A percentile compares a stretch with the other conserved stretches of the same genome.
These are phyloP conservation scores for Diadema setosum DNA, from an alignment of 35 echinoderm and acorn worm species.

Conservation along the genomic window DNA sequence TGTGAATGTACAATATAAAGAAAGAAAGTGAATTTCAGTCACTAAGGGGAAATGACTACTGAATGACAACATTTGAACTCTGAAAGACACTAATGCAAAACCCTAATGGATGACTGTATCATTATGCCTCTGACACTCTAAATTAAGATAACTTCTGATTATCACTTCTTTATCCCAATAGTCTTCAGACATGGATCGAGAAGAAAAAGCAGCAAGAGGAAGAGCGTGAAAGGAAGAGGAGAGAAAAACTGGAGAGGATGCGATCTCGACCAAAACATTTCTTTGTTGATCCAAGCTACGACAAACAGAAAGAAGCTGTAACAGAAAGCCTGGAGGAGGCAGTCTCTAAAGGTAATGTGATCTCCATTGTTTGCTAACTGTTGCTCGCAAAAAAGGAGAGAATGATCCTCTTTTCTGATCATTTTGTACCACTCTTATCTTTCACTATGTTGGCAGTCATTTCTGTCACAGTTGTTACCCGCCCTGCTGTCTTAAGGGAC, in stretches of 20 bases:
- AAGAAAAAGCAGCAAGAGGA: conserved; percentile 76
- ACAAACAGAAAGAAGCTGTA: conserved; percentile 78
- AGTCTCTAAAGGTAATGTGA: conserved; percentile 53
- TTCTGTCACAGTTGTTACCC: no score
- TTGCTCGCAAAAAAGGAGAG: no score
- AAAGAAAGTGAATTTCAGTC: no score
- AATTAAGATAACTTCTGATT: no score
- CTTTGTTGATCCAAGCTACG: conserved; percentile 91
- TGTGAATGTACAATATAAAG: no score
- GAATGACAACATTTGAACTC: no score
- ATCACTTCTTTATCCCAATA: conserved; percentile 24
- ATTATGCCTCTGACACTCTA: no score
- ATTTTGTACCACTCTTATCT: neutral
- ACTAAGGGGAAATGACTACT: no score
- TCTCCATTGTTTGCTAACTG: neutral
- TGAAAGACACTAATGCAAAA: no score
- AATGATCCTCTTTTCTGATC: neutral
- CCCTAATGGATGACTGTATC: no score
- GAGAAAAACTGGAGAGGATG: conserved; percentile 85
- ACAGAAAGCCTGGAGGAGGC: conserved; percentile 82
- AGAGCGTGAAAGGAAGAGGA: conserved; percentile 56
- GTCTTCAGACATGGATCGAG: conserved; percentile 76
- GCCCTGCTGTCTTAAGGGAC: no score
- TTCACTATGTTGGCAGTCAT: neutral
- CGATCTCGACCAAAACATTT: conserved; percentile 72